A percentile compares a stretch with the other conserved stretches of the same genome.
Conservation (phyloP, 1,140 invertebrate species). For the Trinorchestia longiramus region DNA sequence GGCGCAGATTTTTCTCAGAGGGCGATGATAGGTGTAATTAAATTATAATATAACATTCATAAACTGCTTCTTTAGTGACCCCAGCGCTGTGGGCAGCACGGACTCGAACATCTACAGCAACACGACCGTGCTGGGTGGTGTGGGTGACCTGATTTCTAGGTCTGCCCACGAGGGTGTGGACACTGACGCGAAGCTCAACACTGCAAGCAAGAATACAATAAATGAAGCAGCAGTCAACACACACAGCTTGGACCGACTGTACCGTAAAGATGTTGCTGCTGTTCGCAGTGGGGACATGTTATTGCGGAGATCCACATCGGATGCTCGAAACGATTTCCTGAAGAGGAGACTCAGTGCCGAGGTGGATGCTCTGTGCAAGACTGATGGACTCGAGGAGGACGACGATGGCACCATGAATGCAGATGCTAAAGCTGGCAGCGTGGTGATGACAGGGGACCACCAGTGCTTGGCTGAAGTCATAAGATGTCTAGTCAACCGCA, state of each 20-base stretch:
- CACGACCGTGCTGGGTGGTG: slow-evolving; percentile 6
- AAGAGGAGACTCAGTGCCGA: neutral
- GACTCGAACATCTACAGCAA: slow-evolving; percentile 23
- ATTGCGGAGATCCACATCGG: neutral
- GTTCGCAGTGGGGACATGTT: neutral
- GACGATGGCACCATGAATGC: neutral
- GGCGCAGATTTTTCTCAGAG: no score
- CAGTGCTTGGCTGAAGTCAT: slow-evolving; percentile 62
- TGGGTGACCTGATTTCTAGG: neutral
- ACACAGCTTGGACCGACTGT: neutral
- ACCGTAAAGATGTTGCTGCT: neutral
- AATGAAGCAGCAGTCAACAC: neutral
- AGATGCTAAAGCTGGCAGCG: slow-evolving; percentile 54
- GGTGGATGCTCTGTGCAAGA: neutral
- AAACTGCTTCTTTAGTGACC: neutral
- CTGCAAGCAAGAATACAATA: neutral
- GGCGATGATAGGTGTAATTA: neutral
- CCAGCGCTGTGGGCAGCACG: slow-evolving; percentile 21
- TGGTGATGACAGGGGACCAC: slow-evolving; percentile 61
- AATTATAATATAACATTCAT: neutral
- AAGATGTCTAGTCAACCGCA: slow-evolving; percentile 62
- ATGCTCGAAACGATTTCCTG: neutral
- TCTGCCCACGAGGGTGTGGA: neutral
- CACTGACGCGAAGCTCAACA: neutral
- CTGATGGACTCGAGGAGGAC: neutral